Evolutionary conservation across 1,140 invertebrate genomes (phyloP).

Genomic region (Scaptomyza pallida): DNA sequence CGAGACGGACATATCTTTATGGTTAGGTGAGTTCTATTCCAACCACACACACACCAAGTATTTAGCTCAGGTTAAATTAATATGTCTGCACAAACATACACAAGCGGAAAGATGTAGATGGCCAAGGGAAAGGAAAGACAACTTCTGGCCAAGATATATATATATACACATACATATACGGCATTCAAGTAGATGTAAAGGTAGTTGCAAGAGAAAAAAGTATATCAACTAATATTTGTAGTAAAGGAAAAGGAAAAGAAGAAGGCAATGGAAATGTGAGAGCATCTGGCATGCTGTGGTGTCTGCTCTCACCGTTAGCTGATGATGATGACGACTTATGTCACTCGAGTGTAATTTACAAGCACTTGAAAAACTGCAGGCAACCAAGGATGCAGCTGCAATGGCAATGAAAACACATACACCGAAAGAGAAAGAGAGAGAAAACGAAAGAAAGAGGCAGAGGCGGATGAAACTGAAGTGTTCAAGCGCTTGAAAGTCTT

Average conservation of each 20-base stretch:
- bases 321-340: conserved; percentile 56
- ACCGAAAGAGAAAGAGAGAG: conserved; percentile 15
- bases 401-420: conserved; percentile 36
- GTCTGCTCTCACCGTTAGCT: conserved; percentile 2
- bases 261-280: conserved; percentile 6
- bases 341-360: conserved; percentile 64
- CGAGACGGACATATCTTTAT: conserved; percentile 31
- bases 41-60: conserved; percentile 50
- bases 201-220: conserved; percentile 1
- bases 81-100: conserved; percentile 62
- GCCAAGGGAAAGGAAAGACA: conserved; percentile 12
- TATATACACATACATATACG: conserved; percentile 21
- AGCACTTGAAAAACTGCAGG: conserved; percentile 56
- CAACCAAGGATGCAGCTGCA: conserved; percentile 21
- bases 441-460: conserved; percentile 24
- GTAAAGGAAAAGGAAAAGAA: neutral
- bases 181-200: conserved; percentile 21
- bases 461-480: conserved; percentile 6
- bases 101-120: conserved; percentile 20
- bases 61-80: conserved; percentile 71
- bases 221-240: conserved; percentile 4
- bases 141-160: conserved; percentile 38
- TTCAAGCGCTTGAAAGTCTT: conserved; percentile 9
- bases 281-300: neutral
- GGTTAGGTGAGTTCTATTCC: conserved; percentile 32